These are phyloP conservation scores for Pentamera pediparva DNA, from an alignment of 53 echinoderm and acorn worm species.

Conservation along the genomic window DNA sequence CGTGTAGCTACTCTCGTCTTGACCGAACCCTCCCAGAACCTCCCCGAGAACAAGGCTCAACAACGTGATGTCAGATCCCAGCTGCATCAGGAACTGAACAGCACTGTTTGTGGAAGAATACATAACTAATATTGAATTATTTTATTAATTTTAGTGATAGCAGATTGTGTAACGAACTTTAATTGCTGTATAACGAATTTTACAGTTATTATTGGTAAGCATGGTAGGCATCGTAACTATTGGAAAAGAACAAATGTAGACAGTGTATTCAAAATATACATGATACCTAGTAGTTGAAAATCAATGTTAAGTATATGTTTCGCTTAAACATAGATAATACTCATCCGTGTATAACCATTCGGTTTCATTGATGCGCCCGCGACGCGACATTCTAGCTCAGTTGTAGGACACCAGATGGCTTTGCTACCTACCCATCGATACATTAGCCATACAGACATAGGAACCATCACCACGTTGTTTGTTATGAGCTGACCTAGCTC, in stretches of 20 bases:
- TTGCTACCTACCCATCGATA: too few relatives aligned
- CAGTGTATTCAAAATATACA: too few relatives aligned
- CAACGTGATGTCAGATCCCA: slow-evolving; percentile 67
- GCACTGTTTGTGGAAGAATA: slow-evolving; percentile 15
- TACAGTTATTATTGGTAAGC: not conserved
- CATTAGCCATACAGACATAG: too few relatives aligned
- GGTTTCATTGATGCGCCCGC: too few relatives aligned
- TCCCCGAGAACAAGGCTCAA: slow-evolving; percentile 35
- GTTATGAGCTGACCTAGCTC: too few relatives aligned
- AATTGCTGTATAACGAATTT: not conserved
- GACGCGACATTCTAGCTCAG: too few relatives aligned
- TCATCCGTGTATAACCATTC: too few relatives aligned
- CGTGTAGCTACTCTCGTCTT: slow-evolving; percentile 1
- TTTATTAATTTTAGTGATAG: not conserved
- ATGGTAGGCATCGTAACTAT: not conserved
- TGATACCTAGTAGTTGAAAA: too few relatives aligned
- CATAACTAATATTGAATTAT: not conserved
- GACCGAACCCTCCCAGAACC: slow-evolving; percentile 39
- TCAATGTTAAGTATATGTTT: too few relatives aligned
- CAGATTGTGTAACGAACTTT: not conserved
- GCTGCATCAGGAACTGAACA: slow-evolving; percentile 68
- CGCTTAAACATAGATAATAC: too few relatives aligned
- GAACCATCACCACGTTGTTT: too few relatives aligned
- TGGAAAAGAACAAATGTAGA: not conserved
- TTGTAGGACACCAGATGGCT: too few relatives aligned